A percentile compares a stretch with the other conserved stretches of the same genome.
These are phyloP conservation scores for Phoenicopterus ruber DNA, from an alignment of 2,113 vertebrate species.

Conservation along the genomic window DNA sequence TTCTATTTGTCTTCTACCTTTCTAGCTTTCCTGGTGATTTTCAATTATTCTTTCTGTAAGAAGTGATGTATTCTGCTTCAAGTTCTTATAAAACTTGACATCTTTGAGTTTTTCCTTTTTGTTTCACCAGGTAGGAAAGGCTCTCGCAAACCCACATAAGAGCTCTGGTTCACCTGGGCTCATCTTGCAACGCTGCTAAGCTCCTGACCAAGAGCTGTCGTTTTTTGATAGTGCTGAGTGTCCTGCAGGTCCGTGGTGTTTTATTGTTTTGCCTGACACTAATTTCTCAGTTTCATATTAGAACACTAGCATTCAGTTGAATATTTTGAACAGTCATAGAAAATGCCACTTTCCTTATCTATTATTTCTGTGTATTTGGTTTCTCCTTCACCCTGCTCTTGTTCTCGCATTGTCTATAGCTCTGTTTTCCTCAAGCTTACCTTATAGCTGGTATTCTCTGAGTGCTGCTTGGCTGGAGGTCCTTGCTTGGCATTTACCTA, in stretches of 20 bases:
- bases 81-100: neutral
- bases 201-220: neutral
- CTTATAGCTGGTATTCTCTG: neutral
- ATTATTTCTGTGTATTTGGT: neutral
- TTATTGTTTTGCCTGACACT: neutral
- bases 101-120: accelerated
- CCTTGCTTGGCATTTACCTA: neutral
- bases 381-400: neutral
- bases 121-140: neutral
- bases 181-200: neutral
- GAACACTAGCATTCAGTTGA: neutral
- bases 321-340: neutral
- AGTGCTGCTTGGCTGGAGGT: neutral
- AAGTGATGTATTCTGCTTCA: neutral
- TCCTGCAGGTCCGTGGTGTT: neutral
- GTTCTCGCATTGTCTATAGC: neutral
- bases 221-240: neutral
- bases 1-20: neutral
- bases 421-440: neutral
- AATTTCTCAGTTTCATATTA: neutral
- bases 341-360: neutral
- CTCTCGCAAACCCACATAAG: neutral
- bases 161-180: neutral
- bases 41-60: neutral
- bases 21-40: neutral